Evolutionary conservation across 2,113 vertebrate genomes (phyloP).

Genomic region (Perca flavescens): DNA sequence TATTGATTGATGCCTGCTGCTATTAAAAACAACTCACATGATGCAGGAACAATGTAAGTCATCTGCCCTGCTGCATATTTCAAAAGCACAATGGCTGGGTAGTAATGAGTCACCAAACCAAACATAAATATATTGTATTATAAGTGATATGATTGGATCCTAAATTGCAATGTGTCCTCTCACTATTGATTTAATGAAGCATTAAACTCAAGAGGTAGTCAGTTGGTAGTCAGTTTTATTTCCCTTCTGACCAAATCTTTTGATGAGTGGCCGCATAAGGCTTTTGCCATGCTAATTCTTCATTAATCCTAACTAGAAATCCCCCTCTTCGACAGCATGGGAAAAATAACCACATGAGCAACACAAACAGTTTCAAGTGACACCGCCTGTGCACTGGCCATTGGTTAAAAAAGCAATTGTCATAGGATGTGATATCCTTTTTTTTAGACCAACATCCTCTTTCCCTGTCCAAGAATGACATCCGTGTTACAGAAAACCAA

Average conservation of each 20-base stretch:
- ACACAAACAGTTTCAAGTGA: background rate
- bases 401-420: slow-evolving; percentile 15
- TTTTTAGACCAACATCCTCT: slow-evolving; percentile 33
- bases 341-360: slow-evolving; percentile 1
- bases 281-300: background rate
- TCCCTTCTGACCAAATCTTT: background rate
- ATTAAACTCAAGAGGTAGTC: slow-evolving; percentile 17
- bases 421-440: background rate
- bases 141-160: slow-evolving; percentile 33
- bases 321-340: background rate
- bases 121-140: background rate
- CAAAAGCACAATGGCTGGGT: background rate
- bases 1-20: slow-evolving; percentile 48
- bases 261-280: background rate
- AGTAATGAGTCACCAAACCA: slow-evolving; percentile 10
- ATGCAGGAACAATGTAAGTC: slow-evolving; percentile 17
- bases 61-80: slow-evolving; percentile 25
- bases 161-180: slow-evolving; percentile 3
- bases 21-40: slow-evolving; percentile 40
- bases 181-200: slow-evolving; percentile 40
- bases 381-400: background rate
- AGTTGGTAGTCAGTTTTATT: background rate
- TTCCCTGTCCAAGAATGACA: slow-evolving; percentile 22
- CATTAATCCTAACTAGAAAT: slow-evolving; percentile 1
- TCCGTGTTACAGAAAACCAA: slow-evolving; percentile 36